A percentile compares a stretch with the other conserved stretches of the same genome.
These are phyloP conservation scores for Mya arenaria DNA, from an alignment of 1,140 invertebrate species.

Conservation along the genomic window DNA sequence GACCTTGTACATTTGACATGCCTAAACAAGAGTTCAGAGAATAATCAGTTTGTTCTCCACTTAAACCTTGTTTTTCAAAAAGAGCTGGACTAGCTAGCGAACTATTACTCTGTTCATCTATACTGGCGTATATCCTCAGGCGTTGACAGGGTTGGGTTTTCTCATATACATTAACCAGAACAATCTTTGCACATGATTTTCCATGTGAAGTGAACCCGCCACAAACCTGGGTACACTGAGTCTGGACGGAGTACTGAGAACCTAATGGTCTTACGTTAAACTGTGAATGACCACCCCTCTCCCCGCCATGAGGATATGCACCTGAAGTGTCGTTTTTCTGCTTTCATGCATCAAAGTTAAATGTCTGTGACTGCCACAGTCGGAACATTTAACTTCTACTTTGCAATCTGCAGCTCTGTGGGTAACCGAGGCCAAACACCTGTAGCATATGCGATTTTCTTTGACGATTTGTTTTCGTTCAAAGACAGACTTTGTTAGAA, in stretches of 20 bases:
- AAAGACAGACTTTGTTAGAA: neutral
- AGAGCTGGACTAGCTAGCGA: slow-evolving; percentile 21
- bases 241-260: no score
- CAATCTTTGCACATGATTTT: slow-evolving; percentile 49
- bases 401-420: neutral
- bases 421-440: neutral
- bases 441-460: slow-evolving; percentile 9
- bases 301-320: slow-evolving; percentile 3
- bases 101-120: slow-evolving; percentile 56
- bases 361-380: neutral
- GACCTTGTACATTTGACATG: neutral
- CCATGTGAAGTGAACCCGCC: neutral
- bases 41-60: neutral
- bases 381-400: neutral
- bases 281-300: no score
- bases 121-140: slow-evolving; percentile 23
- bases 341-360: no score
- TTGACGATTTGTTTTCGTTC: slow-evolving; percentile 1
- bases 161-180: slow-evolving; percentile 38
- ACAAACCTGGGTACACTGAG: slow-evolving; percentile 49
- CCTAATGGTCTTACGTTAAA: no score
- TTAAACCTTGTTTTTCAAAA: slow-evolving; percentile 15
- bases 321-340: neutral
- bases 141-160: slow-evolving; percentile 7
- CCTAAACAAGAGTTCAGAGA: neutral